Percentiles rank a stretch among this genome's conserved stretches.
Evolutionary conservation across 2,888 invertebrate species (phyloP).

Genomic region (Eilema sororculum): DNA sequence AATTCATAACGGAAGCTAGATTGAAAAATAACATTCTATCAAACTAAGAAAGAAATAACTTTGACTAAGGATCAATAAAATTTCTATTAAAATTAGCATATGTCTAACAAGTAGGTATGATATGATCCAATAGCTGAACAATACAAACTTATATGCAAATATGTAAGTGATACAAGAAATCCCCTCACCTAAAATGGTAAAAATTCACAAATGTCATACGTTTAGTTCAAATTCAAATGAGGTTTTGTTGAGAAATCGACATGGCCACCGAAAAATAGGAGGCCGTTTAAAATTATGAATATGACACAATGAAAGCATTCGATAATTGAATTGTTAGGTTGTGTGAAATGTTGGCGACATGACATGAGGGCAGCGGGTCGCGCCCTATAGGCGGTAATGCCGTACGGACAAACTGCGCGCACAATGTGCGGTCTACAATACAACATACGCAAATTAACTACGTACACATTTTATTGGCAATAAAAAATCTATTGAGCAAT

Average conservation of each 20-base stretch:
- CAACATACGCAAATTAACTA: conserved; percentile 84
- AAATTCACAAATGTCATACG: conserved; percentile 61
- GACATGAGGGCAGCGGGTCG: conserved; percentile 81
- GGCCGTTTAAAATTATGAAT: conserved; percentile 75
- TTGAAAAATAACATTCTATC: conserved; percentile 82
- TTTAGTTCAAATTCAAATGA: conserved; percentile 77
- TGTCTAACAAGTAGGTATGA: conserved; percentile 76
- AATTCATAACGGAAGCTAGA: conserved; percentile 77
- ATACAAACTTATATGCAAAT: conserved; percentile 77
- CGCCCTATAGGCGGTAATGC: conserved; percentile 73
- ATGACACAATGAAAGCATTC: conserved; percentile 67
- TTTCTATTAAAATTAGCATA: conserved; percentile 78
- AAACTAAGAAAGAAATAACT: conserved; percentile 62
- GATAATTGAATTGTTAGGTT: conserved; percentile 79
- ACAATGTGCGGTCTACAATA: conserved; percentile 80
- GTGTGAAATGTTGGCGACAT: conserved; percentile 69
- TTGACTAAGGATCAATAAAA: conserved; percentile 65
- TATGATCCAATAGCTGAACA: conserved; percentile 79
- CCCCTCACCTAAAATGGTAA: conserved; percentile 36
- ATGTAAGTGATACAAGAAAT: conserved; percentile 74
- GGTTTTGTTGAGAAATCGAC: conserved; percentile 68
- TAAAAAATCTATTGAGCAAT: conserved; percentile 81
- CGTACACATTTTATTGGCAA: conserved; percentile 83
- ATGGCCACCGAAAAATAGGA: conserved; percentile 73
- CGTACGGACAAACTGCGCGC: conserved; percentile 62